Evolutionary conservation across 1,140 invertebrate genomes (phyloP), one percentile per base, ranked within the genome.

Genomic region (Bactericera cockerelli): DNA sequence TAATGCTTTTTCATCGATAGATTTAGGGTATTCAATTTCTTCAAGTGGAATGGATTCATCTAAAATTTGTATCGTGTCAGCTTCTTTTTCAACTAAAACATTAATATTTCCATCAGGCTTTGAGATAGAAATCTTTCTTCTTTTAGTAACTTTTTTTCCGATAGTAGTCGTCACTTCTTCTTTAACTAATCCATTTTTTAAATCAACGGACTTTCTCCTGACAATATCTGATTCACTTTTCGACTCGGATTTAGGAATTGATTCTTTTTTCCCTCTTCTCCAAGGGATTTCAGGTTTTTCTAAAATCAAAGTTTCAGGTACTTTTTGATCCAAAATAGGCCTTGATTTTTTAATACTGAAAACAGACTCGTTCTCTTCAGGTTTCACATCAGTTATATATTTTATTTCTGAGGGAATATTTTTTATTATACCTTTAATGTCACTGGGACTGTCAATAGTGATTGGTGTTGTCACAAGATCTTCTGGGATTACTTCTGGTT

Each of bases 221-320:
- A 49, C n/a, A 6, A 49, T 49, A 36, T 16, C 16, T 11, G 16
- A 11, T 49, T 49, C 42, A 22, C 4, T 49, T 49, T 19, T 16
- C 3, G 42, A 49, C n/a, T 49, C 42, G 22, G 42, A 49, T 49
- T 22, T 49, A 6, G 42, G 42, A 49, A 49, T n/a, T 22, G 6
- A 10, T 6, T 49, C 42, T 56, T 61, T 57, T 28, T 56, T 63
- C 31, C 56, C 62, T 61, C 36, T 61, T 26, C 59, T 62, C 61
- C 61, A 62, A n/a, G 61, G 61, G n/a, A 62, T 33, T 56, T 55
- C 24, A n/a, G 61, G 61, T 33, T 62, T 63, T 14, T 61, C 57
- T 59, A 55, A 59, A 14, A 61, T 54, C 21, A 59, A 53, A 26
- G 26, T 36, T 49, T 59, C 57, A 16, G 33, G 38, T 1, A 55